Conservation (phyloP, 2,113 vertebrate species). For the Equus quagga region DNA sequence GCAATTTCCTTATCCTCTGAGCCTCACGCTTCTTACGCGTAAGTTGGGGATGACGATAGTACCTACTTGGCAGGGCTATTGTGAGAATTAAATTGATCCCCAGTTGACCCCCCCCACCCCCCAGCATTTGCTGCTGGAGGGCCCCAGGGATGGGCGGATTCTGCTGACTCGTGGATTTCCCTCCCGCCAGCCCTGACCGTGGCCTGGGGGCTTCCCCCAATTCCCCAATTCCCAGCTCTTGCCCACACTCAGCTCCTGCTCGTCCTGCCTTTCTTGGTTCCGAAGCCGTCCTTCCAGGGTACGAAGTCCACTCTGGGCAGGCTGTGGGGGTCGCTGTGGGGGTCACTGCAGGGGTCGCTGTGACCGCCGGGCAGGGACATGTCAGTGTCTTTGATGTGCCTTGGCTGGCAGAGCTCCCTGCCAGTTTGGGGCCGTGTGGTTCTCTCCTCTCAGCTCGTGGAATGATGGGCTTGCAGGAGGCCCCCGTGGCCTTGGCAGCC, state of each 20-base stretch:
- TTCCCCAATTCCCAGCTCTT: not conserved
- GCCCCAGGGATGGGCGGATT: not conserved
- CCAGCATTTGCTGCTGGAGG: no score
- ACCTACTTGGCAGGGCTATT: not conserved
- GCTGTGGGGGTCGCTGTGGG: not conserved
- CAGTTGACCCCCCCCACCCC: rapidly evolving
- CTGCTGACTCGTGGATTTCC: not conserved
- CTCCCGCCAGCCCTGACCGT: not conserved
- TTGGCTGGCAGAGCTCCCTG: conserved; percentile 15
- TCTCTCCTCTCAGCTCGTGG: conserved; percentile 38
- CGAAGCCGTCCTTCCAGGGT: conserved; percentile 51
- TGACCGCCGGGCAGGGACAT: not conserved
- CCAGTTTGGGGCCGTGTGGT: not conserved
- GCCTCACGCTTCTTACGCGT: not conserved
- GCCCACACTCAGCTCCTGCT: not conserved
- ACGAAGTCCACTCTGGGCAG: conserved; percentile 51
- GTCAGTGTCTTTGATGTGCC: conserved; percentile 39
- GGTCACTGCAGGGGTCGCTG: rapidly evolving
- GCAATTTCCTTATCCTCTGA: not conserved
- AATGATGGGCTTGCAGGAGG: conserved; percentile 55
- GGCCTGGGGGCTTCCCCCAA: not conserved
- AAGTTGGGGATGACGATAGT: not conserved
- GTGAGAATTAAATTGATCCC: not conserved
- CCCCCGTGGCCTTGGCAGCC: conserved; percentile 12
- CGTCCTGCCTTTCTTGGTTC: not conserved